Conservation (phyloP, 2,797 vertebrate species). For the Urocyon cinereoargenteus region DNA sequence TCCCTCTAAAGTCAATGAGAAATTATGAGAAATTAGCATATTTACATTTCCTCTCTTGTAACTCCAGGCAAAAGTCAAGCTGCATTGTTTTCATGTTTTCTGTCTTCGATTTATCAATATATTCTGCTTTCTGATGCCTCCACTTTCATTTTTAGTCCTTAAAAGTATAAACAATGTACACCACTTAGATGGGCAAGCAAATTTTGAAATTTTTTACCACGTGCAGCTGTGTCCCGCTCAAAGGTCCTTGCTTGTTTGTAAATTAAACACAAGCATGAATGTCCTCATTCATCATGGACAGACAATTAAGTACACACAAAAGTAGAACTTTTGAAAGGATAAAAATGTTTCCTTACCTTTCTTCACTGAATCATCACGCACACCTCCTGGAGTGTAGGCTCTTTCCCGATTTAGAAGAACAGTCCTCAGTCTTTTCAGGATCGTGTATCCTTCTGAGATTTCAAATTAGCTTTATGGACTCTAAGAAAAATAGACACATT, state of each 20-base stretch:
- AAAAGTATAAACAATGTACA: not conserved
- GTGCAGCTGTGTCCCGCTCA: not conserved
- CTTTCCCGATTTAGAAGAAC: not conserved
- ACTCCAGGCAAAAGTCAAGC: not conserved
- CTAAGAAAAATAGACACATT: slow-evolving; percentile 12
- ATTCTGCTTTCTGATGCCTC: slow-evolving; percentile 30
- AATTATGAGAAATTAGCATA: slow-evolving; percentile 6
- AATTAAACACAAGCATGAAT: not conserved
- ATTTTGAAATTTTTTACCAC: not conserved
- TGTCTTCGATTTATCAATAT: slow-evolving; percentile 19
- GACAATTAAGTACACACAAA: not conserved
- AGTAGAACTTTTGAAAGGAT: not conserved
- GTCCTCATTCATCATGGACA: not conserved
- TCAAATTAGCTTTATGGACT: not conserved
- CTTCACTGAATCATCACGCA: not conserved
- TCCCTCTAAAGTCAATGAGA: not conserved
- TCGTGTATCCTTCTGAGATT: not conserved
- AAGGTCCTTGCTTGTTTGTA: not conserved
- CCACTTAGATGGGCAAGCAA: not conserved
- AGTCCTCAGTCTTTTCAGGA: not conserved
- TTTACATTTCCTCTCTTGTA: not conserved
- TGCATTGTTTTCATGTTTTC: not conserved
- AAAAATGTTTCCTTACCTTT: not conserved
- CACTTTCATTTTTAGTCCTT: not conserved
- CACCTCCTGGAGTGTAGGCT: not conserved